A percentile compares a stretch with the other conserved stretches of the same genome.
Conservation (phyloP, 2,888 invertebrate genomes). For the Trypoxylon attenuatum region DNA sequence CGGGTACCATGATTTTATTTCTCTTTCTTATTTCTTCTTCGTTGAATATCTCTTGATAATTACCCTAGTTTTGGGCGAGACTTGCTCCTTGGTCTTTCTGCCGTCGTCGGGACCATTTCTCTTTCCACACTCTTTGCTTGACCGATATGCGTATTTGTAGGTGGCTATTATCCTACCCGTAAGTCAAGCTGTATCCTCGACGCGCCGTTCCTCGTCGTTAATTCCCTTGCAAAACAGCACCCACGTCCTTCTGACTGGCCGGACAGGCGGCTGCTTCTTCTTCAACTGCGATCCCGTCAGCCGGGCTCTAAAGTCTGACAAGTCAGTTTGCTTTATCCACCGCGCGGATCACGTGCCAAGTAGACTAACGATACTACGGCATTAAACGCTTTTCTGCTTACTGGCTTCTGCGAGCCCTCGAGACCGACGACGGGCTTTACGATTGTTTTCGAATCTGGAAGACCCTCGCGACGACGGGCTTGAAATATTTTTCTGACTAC, state of each 20-base stretch:
- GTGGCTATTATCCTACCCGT: conserved; percentile 4
- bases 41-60: background rate
- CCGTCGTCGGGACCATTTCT: background rate
- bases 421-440: no score
- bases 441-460: no score
- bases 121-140: background rate
- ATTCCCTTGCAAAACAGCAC: conserved; percentile 26
- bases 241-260: conserved; percentile 19
- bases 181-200: no score
- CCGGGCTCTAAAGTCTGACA: conserved; percentile 10
- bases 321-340: conserved; percentile 22
- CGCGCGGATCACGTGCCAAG: conserved; percentile 13
- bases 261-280: conserved; percentile 16
- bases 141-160: background rate
- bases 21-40: conserved; percentile 9
- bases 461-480: no score
- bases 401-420: background rate
- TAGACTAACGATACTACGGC: conserved; percentile 7
- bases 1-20: conserved; percentile 42
- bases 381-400: conserved; percentile 15
- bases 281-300: background rate
- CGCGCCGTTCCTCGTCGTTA: conserved; percentile 23
- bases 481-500: no score
- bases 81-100: background rate
- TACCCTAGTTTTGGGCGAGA: no score